Percentiles rank a stretch among this genome's conserved stretches.
Evolutionary conservation across 2,113 vertebrate species (phyloP).

Genomic region (Notechis scutatus): DNA sequence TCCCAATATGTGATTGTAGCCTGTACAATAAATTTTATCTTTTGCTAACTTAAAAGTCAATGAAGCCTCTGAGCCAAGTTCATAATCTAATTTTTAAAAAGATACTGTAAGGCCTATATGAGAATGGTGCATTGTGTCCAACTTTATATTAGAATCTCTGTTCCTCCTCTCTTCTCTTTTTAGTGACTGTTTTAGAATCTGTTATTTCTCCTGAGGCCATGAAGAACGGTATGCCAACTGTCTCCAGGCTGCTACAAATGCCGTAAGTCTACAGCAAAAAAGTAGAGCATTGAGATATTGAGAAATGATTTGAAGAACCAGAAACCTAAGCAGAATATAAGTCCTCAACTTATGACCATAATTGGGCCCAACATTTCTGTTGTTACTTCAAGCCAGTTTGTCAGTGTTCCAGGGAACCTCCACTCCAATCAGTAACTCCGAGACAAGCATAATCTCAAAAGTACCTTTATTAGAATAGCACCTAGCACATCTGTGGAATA

Average conservation of each 20-base stretch:
- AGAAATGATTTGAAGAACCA: background rate
- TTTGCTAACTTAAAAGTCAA: background rate
- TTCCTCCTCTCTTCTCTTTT: background rate
- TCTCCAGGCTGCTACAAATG: conserved; percentile 86
- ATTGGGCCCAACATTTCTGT: background rate
- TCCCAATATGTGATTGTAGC: background rate
- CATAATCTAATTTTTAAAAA: background rate
- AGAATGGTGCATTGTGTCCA: background rate
- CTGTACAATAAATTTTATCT: background rate
- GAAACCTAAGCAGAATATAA: background rate
- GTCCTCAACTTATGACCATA: background rate
- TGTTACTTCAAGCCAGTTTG: background rate
- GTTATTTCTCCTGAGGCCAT: conserved; percentile 92
- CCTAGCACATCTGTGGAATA: too few species aligned
- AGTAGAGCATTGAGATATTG: background rate
- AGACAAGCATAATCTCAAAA: too few species aligned
- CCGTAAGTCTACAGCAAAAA: conserved; percentile 77
- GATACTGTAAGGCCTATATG: background rate
- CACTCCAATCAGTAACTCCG: too few species aligned
- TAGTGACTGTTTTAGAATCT: conserved; percentile 92
- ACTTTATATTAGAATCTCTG: background rate
- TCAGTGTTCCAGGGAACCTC: too few species aligned
- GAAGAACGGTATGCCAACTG: conserved; percentile 89
- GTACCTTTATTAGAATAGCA: too few species aligned
- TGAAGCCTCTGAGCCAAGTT: background rate